A percentile compares a stretch with the other conserved stretches of the same genome.
These are phyloP conservation scores for Acanthopagrus latus DNA, from an alignment of 2,797 vertebrate species.

Conservation along the genomic window DNA sequence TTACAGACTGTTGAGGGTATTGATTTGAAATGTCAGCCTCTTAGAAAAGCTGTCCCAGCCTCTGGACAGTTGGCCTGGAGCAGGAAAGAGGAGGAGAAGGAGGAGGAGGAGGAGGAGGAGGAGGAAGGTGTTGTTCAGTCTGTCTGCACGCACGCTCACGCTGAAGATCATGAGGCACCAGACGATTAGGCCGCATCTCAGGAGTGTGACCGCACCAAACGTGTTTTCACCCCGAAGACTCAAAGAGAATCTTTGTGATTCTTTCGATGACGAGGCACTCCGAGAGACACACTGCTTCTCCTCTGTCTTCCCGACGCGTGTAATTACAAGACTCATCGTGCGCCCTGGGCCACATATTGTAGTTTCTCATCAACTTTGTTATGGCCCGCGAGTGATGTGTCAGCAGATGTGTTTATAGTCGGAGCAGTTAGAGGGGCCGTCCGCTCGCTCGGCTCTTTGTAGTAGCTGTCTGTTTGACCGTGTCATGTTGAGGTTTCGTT, in stretches of 20 bases:
- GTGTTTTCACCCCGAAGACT: slow-evolving; percentile 50
- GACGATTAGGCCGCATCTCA: slow-evolving; percentile 45
- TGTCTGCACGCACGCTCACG: slow-evolving; percentile 33
- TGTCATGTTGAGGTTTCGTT: slow-evolving; percentile 59
- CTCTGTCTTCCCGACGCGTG: slow-evolving; percentile 42
- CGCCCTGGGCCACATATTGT: slow-evolving; percentile 63
- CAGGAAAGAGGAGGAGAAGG: slow-evolving; percentile 39
- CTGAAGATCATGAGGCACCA: slow-evolving; percentile 56
- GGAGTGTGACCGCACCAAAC: slow-evolving; percentile 44
- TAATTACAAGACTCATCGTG: slow-evolving; percentile 71
- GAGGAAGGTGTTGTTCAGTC: slow-evolving; percentile 69
- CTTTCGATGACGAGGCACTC: slow-evolving; percentile 66
- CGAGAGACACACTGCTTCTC: slow-evolving; percentile 47
- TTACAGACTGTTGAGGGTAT: slow-evolving; percentile 55
- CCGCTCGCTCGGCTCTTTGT: slow-evolving; percentile 52
- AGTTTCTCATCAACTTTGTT: slow-evolving; percentile 75
- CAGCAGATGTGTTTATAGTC: slow-evolving; percentile 77
- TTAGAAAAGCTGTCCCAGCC: slow-evolving; percentile 59
- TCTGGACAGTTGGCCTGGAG: slow-evolving; percentile 68
- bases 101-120: slow-evolving; percentile 9
- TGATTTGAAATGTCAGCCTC: slow-evolving; percentile 76
- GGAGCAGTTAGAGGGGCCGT: slow-evolving; percentile 20
- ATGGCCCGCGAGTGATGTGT: slow-evolving; percentile 63
- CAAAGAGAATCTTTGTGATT: slow-evolving; percentile 58
- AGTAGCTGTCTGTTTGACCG: slow-evolving; percentile 45